Conservation (phyloP, 2,797 vertebrate genomes). For the Megaceryle alcyon region DNA sequence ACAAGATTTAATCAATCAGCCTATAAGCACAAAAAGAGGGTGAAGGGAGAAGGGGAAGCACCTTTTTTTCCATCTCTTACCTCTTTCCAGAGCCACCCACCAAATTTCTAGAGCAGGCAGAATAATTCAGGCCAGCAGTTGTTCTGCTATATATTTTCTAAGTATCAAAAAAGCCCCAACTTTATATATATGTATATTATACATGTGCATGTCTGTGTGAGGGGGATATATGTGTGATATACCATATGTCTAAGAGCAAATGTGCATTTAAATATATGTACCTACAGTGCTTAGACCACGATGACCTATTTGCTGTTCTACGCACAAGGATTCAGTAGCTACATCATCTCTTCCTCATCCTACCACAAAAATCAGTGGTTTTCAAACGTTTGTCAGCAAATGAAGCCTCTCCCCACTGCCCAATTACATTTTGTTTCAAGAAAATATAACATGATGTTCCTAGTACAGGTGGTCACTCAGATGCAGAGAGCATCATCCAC, state of each 20-base stretch:
- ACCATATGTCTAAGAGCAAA: background rate
- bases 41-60: background rate
- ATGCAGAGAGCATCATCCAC: background rate
- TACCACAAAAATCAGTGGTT: background rate
- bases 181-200: background rate
- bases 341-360: background rate
- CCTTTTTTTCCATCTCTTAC: background rate
- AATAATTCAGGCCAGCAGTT: background rate
- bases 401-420: background rate
- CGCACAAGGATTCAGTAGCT: background rate
- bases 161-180: background rate
- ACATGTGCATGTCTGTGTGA: background rate
- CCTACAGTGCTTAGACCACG: background rate
- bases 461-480: background rate
- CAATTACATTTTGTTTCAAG: background rate
- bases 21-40: background rate
- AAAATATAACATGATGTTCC: background rate
- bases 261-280: background rate
- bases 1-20: background rate
- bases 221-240: too few species aligned
- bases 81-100: background rate
- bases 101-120: background rate
- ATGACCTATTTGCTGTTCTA: background rate
- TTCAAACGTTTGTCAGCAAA: background rate
- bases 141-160: background rate